These are phyloP conservation scores for Eupelmus urozonus DNA, from an alignment of 2,888 invertebrate genomes.

Conservation along the genomic window DNA sequence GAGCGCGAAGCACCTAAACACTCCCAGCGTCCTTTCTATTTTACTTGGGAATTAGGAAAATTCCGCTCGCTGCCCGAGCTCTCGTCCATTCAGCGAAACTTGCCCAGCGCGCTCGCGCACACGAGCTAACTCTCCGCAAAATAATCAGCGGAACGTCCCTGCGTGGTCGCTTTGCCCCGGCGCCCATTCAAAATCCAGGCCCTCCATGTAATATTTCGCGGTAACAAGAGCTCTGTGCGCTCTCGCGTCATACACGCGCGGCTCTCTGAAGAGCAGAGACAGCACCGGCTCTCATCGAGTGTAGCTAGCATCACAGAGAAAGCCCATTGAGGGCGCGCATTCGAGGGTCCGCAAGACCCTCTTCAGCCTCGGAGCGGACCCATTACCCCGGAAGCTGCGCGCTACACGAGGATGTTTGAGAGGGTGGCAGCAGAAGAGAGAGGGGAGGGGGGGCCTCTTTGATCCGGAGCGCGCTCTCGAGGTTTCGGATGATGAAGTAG, in stretches of 20 bases:
- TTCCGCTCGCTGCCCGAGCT: neutral
- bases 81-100: neutral
- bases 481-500: conserved; percentile 71
- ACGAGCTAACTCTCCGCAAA: neutral
- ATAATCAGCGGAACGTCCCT: conserved; percentile 2
- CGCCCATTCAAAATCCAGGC: neutral
- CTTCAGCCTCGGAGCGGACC: conserved; percentile 9
- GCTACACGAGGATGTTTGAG: neutral
- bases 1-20: too few relatives aligned
- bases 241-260: too few relatives aligned
- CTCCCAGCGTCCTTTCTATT: neutral
- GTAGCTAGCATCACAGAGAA: neutral
- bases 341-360: neutral
- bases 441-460: conserved; percentile 66
- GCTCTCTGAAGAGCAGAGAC: too few relatives aligned
- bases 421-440: too few relatives aligned
- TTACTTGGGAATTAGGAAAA: neutral
- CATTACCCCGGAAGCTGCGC: conserved; percentile 8
- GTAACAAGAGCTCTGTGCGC: neutral
- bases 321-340: neutral
- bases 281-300: too few relatives aligned
- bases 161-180: neutral
- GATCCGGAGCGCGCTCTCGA: conserved; percentile 67
- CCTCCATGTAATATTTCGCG: neutral
- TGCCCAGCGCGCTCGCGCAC: neutral